Conservation (phyloP, 92 coral and sea anemone species). For the Epizoanthus illoricatus region DNA sequence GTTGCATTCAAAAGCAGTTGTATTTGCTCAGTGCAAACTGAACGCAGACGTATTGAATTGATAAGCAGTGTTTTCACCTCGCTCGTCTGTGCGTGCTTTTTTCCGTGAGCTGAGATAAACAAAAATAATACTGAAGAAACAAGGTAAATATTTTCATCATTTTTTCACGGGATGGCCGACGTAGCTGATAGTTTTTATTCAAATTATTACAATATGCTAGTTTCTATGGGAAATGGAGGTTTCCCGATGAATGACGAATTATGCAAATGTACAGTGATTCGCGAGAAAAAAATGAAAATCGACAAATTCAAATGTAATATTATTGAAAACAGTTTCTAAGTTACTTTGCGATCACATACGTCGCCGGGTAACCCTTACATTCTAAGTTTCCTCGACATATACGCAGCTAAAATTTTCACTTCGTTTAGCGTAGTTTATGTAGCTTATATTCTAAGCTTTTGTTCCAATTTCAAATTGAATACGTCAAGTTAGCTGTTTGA, state of each 20-base stretch:
- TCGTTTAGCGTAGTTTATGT: no score
- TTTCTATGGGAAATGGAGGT: constrained; percentile 11
- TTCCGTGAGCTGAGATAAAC: background rate
- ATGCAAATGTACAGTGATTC: background rate
- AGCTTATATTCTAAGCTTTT: constrained; percentile 5
- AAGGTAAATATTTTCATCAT: background rate
- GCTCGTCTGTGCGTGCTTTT: background rate
- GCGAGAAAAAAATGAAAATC: background rate
- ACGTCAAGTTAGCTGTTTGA: background rate
- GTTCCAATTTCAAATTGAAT: constrained; percentile 27
- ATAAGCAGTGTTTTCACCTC: constrained; percentile 8
- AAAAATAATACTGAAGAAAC: background rate
- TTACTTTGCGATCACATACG: background rate
- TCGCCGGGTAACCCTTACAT: background rate
- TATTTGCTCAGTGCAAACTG: constrained; percentile 23
- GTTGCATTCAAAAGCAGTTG: background rate
- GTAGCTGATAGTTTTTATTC: background rate
- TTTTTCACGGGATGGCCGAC: background rate
- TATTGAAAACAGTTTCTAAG: background rate
- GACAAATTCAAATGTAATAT: background rate
- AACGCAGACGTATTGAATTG: constrained; percentile 27
- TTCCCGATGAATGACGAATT: constrained; percentile 17
- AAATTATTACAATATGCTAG: background rate
- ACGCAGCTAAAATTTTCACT: no score
- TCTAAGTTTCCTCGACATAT: background rate